A percentile compares a stretch with the other conserved stretches of the same genome.
phyloP scores from a whole-genome alignment of 1,140 invertebrate species.

The Meteorus sp. region DNA sequence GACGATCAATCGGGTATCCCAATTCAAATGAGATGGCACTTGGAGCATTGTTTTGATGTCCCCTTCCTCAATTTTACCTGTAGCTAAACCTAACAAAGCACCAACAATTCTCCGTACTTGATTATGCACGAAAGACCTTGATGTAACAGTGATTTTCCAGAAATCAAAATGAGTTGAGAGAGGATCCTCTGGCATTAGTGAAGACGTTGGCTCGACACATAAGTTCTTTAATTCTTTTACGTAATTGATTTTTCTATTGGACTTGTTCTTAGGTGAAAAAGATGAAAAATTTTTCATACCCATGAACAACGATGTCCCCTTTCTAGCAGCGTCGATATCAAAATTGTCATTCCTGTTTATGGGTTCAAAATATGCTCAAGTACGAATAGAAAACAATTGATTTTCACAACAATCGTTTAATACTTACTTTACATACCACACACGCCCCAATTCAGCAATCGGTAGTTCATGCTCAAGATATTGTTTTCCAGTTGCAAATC shows the following conservation, averaged over 20 bases:
- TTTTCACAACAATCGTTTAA: constrained; percentile 12
- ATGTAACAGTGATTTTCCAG: constrained; percentile 66
- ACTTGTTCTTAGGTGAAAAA: constrained; percentile 60
- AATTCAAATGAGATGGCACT: constrained; percentile 70
- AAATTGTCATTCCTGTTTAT: constrained; percentile 61
- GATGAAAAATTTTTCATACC: constrained; percentile 72
- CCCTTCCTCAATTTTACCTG: constrained; percentile 61
- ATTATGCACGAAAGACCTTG: constrained; percentile 72
- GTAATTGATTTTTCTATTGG: constrained; percentile 53
- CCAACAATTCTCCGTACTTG: constrained; percentile 77
- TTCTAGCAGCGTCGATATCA: constrained; percentile 62
- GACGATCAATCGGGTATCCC: constrained; percentile 57
- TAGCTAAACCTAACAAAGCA: constrained; percentile 63
- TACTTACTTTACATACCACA: constrained; percentile 32
- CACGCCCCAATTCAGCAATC: constrained; percentile 36
- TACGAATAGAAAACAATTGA: neutral
- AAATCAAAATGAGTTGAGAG: constrained; percentile 61
- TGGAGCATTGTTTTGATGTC: constrained; percentile 73
- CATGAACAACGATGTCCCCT: constrained; percentile 61
- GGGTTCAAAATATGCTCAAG: constrained; percentile 39
- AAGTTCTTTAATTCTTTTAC: constrained; percentile 57
- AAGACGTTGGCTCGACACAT: constrained; percentile 53
- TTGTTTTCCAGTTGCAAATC: constrained; percentile 58
- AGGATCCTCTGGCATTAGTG: constrained; percentile 50
- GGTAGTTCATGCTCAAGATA: constrained; percentile 33